phyloP scores from a whole-genome alignment of 2,888 invertebrate species.

The Cheilosia vernalis region DNA sequence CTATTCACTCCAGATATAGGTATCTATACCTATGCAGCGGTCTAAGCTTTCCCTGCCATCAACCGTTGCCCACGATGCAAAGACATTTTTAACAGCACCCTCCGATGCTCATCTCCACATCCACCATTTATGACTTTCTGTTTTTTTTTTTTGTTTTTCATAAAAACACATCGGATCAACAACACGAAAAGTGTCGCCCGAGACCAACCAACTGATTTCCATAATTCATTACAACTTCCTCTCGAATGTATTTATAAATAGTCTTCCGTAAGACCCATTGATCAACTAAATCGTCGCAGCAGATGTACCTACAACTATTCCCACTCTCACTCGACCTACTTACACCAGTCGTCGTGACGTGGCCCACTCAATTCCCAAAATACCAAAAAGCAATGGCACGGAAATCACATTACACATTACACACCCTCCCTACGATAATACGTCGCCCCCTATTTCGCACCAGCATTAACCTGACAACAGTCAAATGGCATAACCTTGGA shows the following conservation, averaged over 20 bases:
- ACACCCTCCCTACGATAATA: background rate
- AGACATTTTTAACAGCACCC: too few relatives aligned
- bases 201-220: background rate
- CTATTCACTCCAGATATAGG: too few relatives aligned
- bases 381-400: slow-evolving; percentile 6
- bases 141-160: too few relatives aligned
- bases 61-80: too few relatives aligned
- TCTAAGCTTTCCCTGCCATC: too few relatives aligned
- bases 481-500: slow-evolving; percentile 57
- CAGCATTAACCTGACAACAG: slow-evolving; percentile 48
- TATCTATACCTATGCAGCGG: too few relatives aligned
- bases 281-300: slow-evolving; percentile 39
- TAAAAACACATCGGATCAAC: too few relatives aligned
- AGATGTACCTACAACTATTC: slow-evolving; percentile 51
- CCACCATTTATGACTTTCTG: too few relatives aligned
- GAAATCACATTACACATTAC: slow-evolving; percentile 6
- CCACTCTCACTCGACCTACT: slow-evolving; percentile 46
- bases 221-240: slow-evolving; percentile 27
- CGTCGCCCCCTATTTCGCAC: background rate
- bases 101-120: too few relatives aligned
- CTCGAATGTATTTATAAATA: slow-evolving; percentile 40
- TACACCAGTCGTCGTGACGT: slow-evolving; percentile 19
- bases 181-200: background rate
- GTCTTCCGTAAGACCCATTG: slow-evolving; percentile 20
- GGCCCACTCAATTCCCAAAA: slow-evolving; percentile 47